Base-by-base conservation (phyloP, 1,140 invertebrate species). In the Drosophila willistoni region DNA sequence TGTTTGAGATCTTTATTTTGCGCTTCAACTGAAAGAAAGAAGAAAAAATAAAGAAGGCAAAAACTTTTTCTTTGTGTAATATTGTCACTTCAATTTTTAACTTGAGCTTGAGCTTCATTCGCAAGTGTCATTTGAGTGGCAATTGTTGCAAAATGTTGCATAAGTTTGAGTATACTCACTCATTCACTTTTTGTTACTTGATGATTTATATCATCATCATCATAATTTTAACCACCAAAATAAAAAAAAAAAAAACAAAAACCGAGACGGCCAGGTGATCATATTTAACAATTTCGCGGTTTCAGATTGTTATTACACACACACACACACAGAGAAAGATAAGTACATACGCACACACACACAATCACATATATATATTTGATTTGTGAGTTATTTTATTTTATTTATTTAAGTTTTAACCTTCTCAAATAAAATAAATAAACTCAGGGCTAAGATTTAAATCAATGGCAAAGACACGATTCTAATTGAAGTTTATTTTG, bases 1-100 rank as follows among this genome's bases (percentile, higher is more conserved):
- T 74, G 73, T 73, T 64, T 66, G 66, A 68, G 33, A 7, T 73
- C 70, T 77, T 85, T 73, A 81, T 73, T 71, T 51, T 51, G 36
- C 44, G 10, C 17, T 22, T 51, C 2, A 51, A 10, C 44, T 51
- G 19, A 22, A 51, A 47, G 7, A 17, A 51, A 47, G 7, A 0
- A 14, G 2, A 42, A 7, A 2, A 44, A 6, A 19, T 10, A 47
- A 47, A n/a, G 17, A 17, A 47, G 42, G 42, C 14, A 47, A 19
- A 47, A 17, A 36, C 7, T 3, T 13, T 5, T 39, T 13, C 10
- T 39, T 39, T 39, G 19, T 51, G 44, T 51, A 51, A 51, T 51
- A 12, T 84, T 73, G 76, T 73, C 81, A 71, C 73, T 77, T 51
- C 17, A 51, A 51, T 51, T 51, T 51, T 39, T 51, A 19, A 51